phyloP scores from a whole-genome alignment of 2,888 invertebrate species.

The Trimorus sp. region DNA sequence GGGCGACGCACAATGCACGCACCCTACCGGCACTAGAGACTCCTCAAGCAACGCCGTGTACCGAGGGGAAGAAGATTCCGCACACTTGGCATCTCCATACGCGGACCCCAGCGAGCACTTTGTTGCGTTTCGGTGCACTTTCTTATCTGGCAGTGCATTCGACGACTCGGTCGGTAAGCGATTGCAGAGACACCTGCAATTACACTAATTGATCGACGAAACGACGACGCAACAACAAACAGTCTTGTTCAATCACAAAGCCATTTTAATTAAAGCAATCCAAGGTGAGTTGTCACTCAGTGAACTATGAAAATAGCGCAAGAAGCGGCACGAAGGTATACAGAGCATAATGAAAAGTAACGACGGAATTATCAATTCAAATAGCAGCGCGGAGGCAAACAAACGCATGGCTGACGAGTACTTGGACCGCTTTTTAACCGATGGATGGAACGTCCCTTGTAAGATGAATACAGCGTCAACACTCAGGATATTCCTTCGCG shows the following conservation, averaged over 20 bases:
- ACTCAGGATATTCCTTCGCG: constrained; percentile 76
- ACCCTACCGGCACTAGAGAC: constrained; percentile 80
- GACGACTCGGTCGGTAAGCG: not conserved
- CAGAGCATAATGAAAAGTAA: constrained; percentile 63
- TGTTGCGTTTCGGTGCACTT: constrained; percentile 67
- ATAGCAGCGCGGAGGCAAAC: constrained; percentile 53
- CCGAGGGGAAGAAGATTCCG: constrained; percentile 78
- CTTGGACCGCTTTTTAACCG: constrained; percentile 44
- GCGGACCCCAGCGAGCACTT: constrained; percentile 68
- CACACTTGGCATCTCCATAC: constrained; percentile 80
- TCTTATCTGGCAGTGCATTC: constrained; percentile 44
- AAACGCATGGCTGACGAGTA: constrained; percentile 60
- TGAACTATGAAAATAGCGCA: constrained; percentile 44
- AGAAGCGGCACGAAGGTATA: constrained; percentile 32
- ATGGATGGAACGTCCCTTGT: constrained; percentile 73
- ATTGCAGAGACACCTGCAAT: constrained; percentile 9
- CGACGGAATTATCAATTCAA: constrained; percentile 64
- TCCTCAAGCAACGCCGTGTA: constrained; percentile 78
- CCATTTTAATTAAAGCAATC: constrained; percentile 51
- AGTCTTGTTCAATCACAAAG: constrained; percentile 10
- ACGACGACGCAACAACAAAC: not conserved
- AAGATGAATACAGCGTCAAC: constrained; percentile 74
- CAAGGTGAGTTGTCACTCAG: constrained; percentile 12
- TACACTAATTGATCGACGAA: too few species aligned
- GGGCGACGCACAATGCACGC: constrained; percentile 80